These are phyloP conservation scores for Xyliphius kryptos DNA, from an alignment of 2,113 vertebrate genomes.

Conservation along the genomic window DNA sequence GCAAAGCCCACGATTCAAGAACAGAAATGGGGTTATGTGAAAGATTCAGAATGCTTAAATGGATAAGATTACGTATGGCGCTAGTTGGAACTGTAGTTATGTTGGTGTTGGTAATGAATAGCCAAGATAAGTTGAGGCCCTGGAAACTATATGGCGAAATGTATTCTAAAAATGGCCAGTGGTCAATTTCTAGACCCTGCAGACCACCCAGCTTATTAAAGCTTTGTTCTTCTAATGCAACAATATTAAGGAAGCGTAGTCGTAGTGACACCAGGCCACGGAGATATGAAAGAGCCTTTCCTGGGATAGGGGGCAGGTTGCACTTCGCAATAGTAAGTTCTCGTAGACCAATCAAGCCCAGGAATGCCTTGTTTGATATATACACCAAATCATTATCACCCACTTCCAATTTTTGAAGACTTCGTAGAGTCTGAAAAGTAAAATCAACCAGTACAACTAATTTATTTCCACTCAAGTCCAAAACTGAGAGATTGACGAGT, in stretches of 20 bases:
- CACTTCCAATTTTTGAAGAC: constrained; percentile 80
- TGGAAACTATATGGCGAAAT: constrained; percentile 82
- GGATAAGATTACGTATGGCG: constrained; percentile 80
- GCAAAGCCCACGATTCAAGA: constrained; percentile 83
- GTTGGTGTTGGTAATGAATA: constrained; percentile 94
- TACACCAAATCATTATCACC: constrained; percentile 96
- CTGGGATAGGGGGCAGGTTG: constrained; percentile 88
- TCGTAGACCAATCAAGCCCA: constrained; percentile 77
- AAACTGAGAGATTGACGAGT: constrained; percentile 81
- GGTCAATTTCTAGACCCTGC: constrained; percentile 82
- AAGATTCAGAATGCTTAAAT: constrained; percentile 86
- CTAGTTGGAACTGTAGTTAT: constrained; percentile 83
- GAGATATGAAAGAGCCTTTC: constrained; percentile 85
- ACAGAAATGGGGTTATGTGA: constrained; percentile 90
- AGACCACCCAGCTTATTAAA: constrained; percentile 79
- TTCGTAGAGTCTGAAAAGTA: constrained; percentile 84
- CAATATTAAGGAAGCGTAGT: constrained; percentile 85
- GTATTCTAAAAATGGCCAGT: constrained; percentile 89
- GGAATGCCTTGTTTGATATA: constrained; percentile 89
- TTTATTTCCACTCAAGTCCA: constrained; percentile 94
- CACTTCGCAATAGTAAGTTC: constrained; percentile 90
- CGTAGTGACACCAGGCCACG: constrained; percentile 78
- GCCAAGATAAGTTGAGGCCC: constrained; percentile 87
- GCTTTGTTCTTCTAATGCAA: constrained; percentile 82
- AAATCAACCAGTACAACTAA: constrained; percentile 93